A percentile compares a stretch with the other conserved stretches of the same genome.
phyloP scores from a whole-genome alignment of 1,140 invertebrate species.

The Dinoponera quadriceps region DNA sequence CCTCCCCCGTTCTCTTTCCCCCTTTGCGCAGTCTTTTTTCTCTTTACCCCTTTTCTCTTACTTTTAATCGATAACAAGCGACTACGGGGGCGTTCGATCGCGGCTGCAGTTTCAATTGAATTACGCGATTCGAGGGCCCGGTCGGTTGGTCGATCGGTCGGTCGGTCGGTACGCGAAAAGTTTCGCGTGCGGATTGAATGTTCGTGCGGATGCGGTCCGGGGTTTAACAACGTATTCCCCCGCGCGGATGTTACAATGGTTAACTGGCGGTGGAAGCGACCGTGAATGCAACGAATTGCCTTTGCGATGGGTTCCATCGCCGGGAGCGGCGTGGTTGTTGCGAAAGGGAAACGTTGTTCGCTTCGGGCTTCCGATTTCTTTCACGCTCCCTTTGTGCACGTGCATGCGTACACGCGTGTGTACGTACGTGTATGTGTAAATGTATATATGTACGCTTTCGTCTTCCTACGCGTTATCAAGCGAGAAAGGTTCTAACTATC shows the following conservation, averaged over 20 bases:
- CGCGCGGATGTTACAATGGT: slow-evolving; percentile 59
- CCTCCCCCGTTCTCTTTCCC: slow-evolving; percentile 3
- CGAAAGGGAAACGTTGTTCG: slow-evolving; percentile 53
- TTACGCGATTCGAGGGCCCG: slow-evolving; percentile 58
- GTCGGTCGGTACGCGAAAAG: slow-evolving; percentile 55
- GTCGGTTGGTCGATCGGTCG: slow-evolving; percentile 6
- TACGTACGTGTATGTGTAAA: no score
- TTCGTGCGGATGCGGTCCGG: slow-evolving; percentile 31
- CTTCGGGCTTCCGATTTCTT: slow-evolving; percentile 55
- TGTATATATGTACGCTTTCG: no score
- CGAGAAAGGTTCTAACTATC: no score
- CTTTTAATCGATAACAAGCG: slow-evolving; percentile 59
- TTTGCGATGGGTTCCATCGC: slow-evolving; percentile 53
- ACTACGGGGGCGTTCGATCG: slow-evolving; percentile 59
- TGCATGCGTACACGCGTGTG: not conserved
- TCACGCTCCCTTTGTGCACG: slow-evolving; percentile 19
- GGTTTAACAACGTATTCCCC: slow-evolving; percentile 57
- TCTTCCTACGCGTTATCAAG: no score
- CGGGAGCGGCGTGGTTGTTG: not conserved
- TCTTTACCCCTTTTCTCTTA: no score
- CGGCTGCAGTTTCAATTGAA: slow-evolving; percentile 67
- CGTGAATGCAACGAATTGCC: slow-evolving; percentile 66
- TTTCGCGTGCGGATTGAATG: slow-evolving; percentile 61
- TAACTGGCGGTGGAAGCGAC: slow-evolving; percentile 66
- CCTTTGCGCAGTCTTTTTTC: not conserved